These are phyloP conservation scores for Crocodylus rhombifer DNA, from an alignment of 2,797 vertebrate species.

Conservation along the genomic window DNA sequence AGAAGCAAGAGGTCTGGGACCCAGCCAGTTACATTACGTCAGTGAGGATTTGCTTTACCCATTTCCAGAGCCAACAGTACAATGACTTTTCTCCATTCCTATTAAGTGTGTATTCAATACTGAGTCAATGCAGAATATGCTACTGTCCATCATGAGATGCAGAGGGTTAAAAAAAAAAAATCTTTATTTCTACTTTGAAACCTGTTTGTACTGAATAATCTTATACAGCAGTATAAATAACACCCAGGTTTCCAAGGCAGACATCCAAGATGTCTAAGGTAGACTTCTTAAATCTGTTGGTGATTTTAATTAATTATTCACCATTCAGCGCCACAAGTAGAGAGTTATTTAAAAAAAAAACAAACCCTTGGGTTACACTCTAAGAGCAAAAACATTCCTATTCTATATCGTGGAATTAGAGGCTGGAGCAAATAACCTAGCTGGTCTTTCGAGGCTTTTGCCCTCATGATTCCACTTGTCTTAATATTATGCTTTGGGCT, in stretches of 20 bases:
- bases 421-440: fast-evolving
- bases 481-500: not conserved
- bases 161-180: not conserved
- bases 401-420: not conserved
- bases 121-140: too few relatives aligned
- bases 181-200: not conserved
- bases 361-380: fast-evolving
- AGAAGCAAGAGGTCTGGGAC: too few relatives aligned
- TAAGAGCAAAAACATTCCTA: not conserved
- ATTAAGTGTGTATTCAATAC: too few relatives aligned
- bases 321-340: not conserved
- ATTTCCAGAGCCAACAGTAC: too few relatives aligned
- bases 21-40: too few relatives aligned
- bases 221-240: not conserved
- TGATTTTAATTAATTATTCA: not conserved
- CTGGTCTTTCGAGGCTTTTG: not conserved
- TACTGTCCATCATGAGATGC: not conserved
- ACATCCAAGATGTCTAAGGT: too few relatives aligned
- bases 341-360: not conserved
- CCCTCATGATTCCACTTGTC: not conserved
- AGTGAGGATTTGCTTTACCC: too few relatives aligned
- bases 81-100: too few relatives aligned
- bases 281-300: not conserved
- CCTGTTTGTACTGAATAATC: not conserved
- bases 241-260: not conserved